phyloP scores from a whole-genome alignment of 2,113 vertebrate species.

The Sylvilagus bachmani region DNA sequence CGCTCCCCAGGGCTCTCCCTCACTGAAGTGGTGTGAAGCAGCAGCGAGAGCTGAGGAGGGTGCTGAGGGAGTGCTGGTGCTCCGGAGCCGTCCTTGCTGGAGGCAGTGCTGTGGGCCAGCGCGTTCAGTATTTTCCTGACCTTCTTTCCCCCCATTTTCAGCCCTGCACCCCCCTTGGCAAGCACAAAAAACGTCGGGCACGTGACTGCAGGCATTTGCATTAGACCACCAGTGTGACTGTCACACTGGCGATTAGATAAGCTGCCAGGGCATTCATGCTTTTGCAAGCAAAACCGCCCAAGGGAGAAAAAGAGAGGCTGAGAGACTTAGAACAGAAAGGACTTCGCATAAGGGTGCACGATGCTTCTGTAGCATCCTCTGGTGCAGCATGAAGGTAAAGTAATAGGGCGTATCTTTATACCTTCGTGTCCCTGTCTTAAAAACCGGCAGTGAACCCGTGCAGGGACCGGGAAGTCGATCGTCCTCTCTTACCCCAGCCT shows the following conservation, averaged over 20 bases:
- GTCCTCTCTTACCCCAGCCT: not conserved
- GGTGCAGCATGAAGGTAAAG: not conserved
- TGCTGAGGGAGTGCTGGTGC: not conserved
- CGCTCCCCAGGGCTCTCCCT: not conserved
- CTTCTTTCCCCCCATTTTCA: not conserved
- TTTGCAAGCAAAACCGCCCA: constrained; percentile 50
- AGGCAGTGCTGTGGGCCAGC: not conserved
- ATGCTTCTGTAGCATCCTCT: not conserved
- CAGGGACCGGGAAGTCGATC: not conserved
- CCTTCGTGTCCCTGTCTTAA: not conserved
- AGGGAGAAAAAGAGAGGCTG: constrained; percentile 14
- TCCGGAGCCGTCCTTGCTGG: not conserved
- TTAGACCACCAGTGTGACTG: constrained; percentile 76
- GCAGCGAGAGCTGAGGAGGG: not conserved
- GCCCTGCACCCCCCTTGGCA: not conserved
- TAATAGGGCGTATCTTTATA: not conserved
- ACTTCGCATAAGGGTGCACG: not conserved
- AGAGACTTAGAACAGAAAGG: not conserved
- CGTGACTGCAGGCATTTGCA: constrained; percentile 66
- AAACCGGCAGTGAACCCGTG: not conserved
- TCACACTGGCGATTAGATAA: constrained; percentile 81
- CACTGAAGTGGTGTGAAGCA: constrained; percentile 21
- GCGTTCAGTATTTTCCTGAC: not conserved
- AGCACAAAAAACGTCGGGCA: constrained; percentile 29
- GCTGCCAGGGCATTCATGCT: constrained; percentile 52